These are phyloP conservation scores for Cherax destructor DNA, from an alignment of 1,140 invertebrate genomes.

Conservation along the genomic window DNA sequence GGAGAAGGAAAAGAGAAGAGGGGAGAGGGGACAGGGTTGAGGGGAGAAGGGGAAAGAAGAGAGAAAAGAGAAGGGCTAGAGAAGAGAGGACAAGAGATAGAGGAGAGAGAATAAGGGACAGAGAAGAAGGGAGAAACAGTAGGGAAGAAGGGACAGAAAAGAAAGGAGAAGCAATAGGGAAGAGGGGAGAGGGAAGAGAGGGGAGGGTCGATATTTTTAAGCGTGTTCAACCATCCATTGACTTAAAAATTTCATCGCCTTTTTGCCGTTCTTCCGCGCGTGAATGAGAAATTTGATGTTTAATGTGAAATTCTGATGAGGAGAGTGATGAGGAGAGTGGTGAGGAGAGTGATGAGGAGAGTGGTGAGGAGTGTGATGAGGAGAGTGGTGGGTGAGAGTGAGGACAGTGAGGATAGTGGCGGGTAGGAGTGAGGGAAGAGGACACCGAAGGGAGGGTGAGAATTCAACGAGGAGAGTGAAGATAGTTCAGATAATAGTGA, in stretches of 20 bases:
- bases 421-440: too few species aligned
- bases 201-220: neutral
- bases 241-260: constrained; percentile 27
- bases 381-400: too few species aligned
- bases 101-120: neutral
- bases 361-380: too few species aligned
- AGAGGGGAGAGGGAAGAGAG: neutral
- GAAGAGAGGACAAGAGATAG: neutral
- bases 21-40: neutral
- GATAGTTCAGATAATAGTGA: neutral
- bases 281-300: constrained; percentile 22
- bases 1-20: too few species aligned
- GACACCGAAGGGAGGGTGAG: too few species aligned
- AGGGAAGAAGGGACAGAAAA: neutral
- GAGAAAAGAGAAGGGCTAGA: neutral
- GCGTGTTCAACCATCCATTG: constrained; percentile 23
- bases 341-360: neutral
- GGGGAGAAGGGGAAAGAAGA: too few species aligned
- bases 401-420: neutral
- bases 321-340: neutral
- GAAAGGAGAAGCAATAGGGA: neutral
- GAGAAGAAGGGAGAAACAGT: neutral
- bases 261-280: constrained; percentile 12
- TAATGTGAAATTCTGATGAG: constrained; percentile 44
- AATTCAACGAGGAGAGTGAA: neutral